These are phyloP conservation scores for Clarias gariepinus DNA, from an alignment of 2,113 vertebrate species.

Conservation along the genomic window DNA sequence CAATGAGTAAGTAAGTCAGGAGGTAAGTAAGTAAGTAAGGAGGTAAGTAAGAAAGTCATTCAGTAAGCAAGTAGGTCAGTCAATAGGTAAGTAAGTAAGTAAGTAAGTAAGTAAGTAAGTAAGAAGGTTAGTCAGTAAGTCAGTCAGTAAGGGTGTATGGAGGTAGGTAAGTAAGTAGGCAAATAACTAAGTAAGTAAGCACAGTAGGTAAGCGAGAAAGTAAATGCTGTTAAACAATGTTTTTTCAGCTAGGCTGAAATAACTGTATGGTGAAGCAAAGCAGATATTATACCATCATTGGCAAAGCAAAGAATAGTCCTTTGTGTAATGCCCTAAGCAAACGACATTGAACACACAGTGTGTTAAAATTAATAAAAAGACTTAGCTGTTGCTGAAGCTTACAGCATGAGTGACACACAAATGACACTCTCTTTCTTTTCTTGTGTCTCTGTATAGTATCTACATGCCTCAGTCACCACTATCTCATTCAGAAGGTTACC, in stretches of 20 bases:
- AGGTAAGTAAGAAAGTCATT: too few relatives aligned
- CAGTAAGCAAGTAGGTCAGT: too few relatives aligned
- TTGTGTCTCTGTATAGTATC: background rate
- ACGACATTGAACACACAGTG: conserved; percentile 14
- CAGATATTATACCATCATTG: background rate
- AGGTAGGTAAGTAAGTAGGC: background rate
- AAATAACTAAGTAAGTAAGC: background rate
- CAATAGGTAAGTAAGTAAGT: too few relatives aligned
- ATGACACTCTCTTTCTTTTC: background rate
- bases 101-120: too few relatives aligned
- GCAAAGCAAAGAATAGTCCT: background rate
- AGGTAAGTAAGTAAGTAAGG: too few relatives aligned
- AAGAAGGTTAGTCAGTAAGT: too few relatives aligned
- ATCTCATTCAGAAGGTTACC: background rate
- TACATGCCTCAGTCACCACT: background rate
- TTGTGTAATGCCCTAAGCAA: conserved; percentile 12
- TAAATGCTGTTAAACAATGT: background rate
- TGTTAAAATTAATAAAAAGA: background rate
- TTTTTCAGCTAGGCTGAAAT: background rate
- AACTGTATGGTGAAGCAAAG: background rate
- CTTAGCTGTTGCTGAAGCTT: background rate
- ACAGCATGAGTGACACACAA: conserved; percentile 26
- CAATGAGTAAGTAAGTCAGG: background rate
- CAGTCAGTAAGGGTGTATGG: too few relatives aligned
- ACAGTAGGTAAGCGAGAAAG: too few relatives aligned